phyloP scores from a whole-genome alignment of 2,888 invertebrate genomes.

The Xylophagus ater region DNA sequence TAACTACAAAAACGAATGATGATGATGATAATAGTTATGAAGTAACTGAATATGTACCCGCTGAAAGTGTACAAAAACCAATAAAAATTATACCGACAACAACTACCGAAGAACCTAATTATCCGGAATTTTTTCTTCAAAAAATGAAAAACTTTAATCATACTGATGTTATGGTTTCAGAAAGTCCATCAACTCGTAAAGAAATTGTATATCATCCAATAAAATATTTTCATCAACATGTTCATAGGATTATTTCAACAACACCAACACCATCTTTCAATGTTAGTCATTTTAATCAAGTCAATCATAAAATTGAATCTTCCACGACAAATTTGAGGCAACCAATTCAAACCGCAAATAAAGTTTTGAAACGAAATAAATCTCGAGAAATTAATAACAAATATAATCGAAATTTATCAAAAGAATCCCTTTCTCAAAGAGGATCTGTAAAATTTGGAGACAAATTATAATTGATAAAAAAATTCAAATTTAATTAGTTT shows the following conservation, averaged over 20 bases:
- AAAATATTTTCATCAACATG: too few species aligned
- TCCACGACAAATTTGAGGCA: not conserved
- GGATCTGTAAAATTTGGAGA: slow-evolving; percentile 5
- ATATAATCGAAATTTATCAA: not conserved
- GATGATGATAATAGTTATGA: slow-evolving; percentile 26
- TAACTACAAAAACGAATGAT: not conserved
- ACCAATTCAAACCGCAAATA: not conserved
- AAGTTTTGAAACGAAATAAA: not conserved
- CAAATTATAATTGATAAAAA: not conserved
- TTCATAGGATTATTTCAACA: too few species aligned
- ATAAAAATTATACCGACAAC: not conserved
- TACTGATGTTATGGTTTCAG: not conserved
- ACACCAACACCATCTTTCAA: not conserved
- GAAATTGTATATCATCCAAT: too few species aligned
- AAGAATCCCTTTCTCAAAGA: slow-evolving; percentile 2
- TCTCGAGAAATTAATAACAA: not conserved
- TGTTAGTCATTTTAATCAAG: not conserved
- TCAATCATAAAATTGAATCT: not conserved
- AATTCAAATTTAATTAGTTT: not conserved
- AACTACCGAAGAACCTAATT: slow-evolving; percentile 30
- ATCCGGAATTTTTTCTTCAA: slow-evolving; percentile 28
- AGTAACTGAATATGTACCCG: slow-evolving; percentile 32
- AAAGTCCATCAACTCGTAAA: not conserved
- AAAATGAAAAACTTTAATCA: slow-evolving; percentile 13
- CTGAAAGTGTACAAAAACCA: slow-evolving; percentile 14